Conservation (phyloP, 2,888 invertebrate species). For the Tinea trinotella region DNA sequence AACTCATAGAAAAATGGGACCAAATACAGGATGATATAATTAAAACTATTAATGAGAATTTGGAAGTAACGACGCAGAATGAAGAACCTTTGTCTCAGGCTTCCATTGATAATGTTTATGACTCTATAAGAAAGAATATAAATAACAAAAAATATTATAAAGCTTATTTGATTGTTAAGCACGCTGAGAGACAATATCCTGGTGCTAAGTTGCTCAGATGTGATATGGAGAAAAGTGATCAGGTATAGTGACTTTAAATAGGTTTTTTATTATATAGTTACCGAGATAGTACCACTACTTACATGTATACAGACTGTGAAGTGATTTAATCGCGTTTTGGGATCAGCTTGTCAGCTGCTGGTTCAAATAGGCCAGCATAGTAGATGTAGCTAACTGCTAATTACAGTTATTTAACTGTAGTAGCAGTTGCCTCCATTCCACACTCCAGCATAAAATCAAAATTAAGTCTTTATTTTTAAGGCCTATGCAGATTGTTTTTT, state of each 20-base stretch:
- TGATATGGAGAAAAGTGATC: conserved; percentile 62
- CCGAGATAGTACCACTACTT: no score
- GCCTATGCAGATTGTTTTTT: no score
- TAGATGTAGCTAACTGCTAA: no score
- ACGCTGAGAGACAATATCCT: conserved; percentile 59
- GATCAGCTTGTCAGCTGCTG: no score
- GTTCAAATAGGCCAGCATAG: no score
- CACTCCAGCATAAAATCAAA: no score
- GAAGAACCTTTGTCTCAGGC: conserved; percentile 59
- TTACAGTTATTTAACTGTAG: no score
- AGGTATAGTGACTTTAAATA: no score
- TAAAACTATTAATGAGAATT: conserved; percentile 58
- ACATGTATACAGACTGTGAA: no score
- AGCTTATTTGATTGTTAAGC: conserved; percentile 63
- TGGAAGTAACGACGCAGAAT: conserved; percentile 58
- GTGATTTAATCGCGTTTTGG: no score
- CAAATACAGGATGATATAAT: conserved; percentile 65
- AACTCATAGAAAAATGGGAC: conserved; percentile 63
- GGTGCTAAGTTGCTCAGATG: conserved; percentile 58
- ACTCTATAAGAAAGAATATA: conserved; percentile 54
- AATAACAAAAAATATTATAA: conserved; percentile 63
- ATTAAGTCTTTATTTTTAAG: no score
- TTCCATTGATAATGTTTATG: conserved; percentile 54
- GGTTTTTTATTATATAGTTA: not conserved
- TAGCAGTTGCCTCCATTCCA: no score